Evolutionary conservation across 2,888 invertebrate genomes (phyloP).

Genomic region (Caenorhabditis panamensis): DNA sequence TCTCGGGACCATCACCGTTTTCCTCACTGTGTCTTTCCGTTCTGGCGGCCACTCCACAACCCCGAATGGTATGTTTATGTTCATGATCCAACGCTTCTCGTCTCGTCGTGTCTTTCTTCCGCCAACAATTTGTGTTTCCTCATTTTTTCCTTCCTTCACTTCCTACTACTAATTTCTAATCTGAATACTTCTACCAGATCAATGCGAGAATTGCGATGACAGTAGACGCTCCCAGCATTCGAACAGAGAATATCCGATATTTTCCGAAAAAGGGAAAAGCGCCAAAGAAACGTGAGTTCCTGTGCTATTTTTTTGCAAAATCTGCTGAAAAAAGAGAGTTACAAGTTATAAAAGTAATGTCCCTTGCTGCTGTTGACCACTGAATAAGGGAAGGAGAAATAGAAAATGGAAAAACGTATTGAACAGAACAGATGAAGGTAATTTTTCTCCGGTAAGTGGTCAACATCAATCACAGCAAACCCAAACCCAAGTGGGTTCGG

Average conservation of each 20-base stretch:
- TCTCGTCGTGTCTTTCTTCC: slow-evolving; percentile 21
- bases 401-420: slow-evolving; percentile 1
- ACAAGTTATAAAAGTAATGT: background rate
- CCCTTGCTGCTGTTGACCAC: background rate
- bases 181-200: slow-evolving; percentile 55
- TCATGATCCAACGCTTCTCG: slow-evolving; percentile 29
- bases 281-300: slow-evolving; percentile 71
- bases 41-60: slow-evolving; percentile 55
- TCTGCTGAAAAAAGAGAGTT: too few relatives aligned
- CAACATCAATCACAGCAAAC: slow-evolving; percentile 37
- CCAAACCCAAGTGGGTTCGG: slow-evolving; percentile 15
- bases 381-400: background rate
- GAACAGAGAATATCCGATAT: slow-evolving; percentile 77
- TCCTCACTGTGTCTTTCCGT: slow-evolving; percentile 61
- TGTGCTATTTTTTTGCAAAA: too few relatives aligned
- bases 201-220: slow-evolving; percentile 73
- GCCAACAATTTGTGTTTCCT: slow-evolving; percentile 13
- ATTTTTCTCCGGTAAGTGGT: slow-evolving; percentile 44
- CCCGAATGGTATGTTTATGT: slow-evolving; percentile 61
- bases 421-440: slow-evolving; percentile 19
- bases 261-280: slow-evolving; percentile 74
- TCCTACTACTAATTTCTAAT: background rate
- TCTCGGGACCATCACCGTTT: slow-evolving; percentile 57
- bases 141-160: slow-evolving; percentile 24
- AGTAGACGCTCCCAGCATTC: slow-evolving; percentile 74